Percentiles rank a stretch among this genome's conserved stretches.
These are phyloP conservation scores for Hanleya hanleyi DNA, from an alignment of 2,888 invertebrate genomes.

Conservation along the genomic window DNA sequence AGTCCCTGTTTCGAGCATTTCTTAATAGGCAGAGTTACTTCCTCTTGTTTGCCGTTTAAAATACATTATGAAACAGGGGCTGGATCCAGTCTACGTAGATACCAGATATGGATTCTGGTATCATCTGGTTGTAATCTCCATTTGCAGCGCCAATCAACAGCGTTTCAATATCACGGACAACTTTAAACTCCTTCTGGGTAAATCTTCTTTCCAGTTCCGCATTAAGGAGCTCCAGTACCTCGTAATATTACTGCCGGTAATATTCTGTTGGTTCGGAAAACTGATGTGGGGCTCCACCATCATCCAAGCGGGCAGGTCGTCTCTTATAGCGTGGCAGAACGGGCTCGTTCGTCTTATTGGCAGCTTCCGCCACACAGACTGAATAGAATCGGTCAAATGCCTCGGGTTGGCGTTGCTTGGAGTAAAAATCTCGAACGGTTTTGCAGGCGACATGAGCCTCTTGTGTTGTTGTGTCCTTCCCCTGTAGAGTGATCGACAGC, in stretches of 20 bases:
- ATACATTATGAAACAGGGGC: too few relatives aligned
- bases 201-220: constrained; percentile 17
- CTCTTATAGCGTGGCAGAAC: constrained; percentile 14
- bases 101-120: too few relatives aligned
- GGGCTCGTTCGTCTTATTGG: constrained; percentile 13
- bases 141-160: constrained; percentile 21
- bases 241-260: constrained; percentile 21
- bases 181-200: constrained; percentile 3
- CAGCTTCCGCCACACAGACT: constrained; percentile 3
- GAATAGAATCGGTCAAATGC: constrained; percentile 18
- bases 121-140: constrained; percentile 12
- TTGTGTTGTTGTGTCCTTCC: constrained; percentile 20
- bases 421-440: constrained; percentile 6
- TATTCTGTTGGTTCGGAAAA: constrained; percentile 17
- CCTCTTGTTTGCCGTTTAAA: too few relatives aligned
- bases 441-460: constrained; percentile 11
- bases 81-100: too few relatives aligned
- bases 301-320: constrained; percentile 15
- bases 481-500: constrained; percentile 26
- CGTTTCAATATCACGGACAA: constrained; percentile 17
- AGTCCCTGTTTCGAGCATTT: too few relatives aligned
- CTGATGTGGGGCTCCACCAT: constrained; percentile 10
- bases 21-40: too few relatives aligned
- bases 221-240: constrained; percentile 20
- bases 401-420: constrained; percentile 17